phyloP scores from a whole-genome alignment of 2,797 vertebrate species.

The Acropternis orthonyx region DNA sequence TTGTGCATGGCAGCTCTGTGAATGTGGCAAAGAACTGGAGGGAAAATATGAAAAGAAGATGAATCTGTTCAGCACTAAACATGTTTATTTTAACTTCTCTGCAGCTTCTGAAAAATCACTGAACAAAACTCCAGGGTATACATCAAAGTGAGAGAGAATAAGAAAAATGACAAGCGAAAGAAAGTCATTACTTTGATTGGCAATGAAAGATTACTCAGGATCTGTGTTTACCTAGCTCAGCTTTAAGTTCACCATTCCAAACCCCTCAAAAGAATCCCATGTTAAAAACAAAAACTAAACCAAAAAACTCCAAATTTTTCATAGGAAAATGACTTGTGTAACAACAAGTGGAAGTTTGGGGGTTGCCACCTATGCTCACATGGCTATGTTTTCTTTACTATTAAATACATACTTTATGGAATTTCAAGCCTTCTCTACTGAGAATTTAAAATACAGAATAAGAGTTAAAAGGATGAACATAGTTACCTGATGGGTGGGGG shows the following conservation, averaged over 20 bases:
- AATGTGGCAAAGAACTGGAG: not conserved
- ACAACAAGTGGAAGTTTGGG: not conserved
- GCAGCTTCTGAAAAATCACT: constrained; percentile 55
- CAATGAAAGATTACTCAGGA: constrained; percentile 38
- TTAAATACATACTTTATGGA: not conserved
- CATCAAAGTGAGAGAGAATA: constrained; percentile 31
- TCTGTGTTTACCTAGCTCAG: constrained; percentile 26
- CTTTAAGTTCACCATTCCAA: constrained; percentile 17
- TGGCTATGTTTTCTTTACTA: not conserved
- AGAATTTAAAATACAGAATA: not conserved
- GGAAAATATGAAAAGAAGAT: constrained; percentile 51
- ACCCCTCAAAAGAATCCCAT: not conserved
- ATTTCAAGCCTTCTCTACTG: not conserved
- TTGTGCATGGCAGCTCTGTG: not conserved
- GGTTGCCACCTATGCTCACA: not conserved
- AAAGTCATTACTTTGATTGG: constrained; percentile 55
- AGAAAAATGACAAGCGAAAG: not conserved
- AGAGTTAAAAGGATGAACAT: not conserved
- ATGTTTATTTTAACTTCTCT: constrained; percentile 63
- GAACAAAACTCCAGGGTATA: constrained; percentile 39
- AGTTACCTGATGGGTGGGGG: not conserved
- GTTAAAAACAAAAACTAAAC: not conserved
- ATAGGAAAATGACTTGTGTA: not conserved
- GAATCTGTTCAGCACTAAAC: constrained; percentile 30
- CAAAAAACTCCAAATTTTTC: not conserved